Evolutionary conservation across 2,888 invertebrate genomes (phyloP), one percentile per base, ranked within the genome.

Genomic region (Cantharis nigra): DNA sequence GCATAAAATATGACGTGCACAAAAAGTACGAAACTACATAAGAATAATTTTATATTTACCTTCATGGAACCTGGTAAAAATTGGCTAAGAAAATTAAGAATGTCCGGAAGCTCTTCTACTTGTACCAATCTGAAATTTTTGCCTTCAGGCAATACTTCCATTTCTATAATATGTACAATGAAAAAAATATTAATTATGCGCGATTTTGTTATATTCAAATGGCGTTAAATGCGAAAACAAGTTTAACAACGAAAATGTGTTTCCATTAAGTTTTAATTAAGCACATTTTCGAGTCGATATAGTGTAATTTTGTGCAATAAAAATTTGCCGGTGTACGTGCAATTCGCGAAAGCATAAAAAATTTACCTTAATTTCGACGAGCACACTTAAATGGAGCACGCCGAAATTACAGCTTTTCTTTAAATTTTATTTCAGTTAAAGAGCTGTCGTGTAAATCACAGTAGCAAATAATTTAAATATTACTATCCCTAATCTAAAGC

Each of bases 31-130:
- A 67, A 26, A 67, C 64, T 16, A 69, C 67, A 65, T 75, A 69
- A 74, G 30, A 71, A 23, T 20, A 26, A 71, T 70, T 20, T 69
- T 62, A 76, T 82, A 85, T 88, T 67, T 91, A 96, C 96, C 94
- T 96, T 96, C 86, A 96, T 91, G 86, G 96, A 95, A 90, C 95
- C 94, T 87, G 96, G 96, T 90, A 96, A 91, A 91, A 94, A 94
- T 90, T 93, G 92, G 87, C 93, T 93, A 88, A 96, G 92, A 88
- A 94, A 91, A 88, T 94, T 93, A 89, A 95, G 91, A 88, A 96
- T 93, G 89, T 93, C 93, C 87, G 95, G 94, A 90, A 96, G 93
- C 91, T 96, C 95, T 89, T 94, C 93, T 91, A 94, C 94, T 90
- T 92, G 91, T 89, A 95, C 93, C 92, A 96, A 93, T 92, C 95